Base-by-base conservation (phyloP, 23 tunicate genomes). In the Trididemnum miniatum region DNA sequence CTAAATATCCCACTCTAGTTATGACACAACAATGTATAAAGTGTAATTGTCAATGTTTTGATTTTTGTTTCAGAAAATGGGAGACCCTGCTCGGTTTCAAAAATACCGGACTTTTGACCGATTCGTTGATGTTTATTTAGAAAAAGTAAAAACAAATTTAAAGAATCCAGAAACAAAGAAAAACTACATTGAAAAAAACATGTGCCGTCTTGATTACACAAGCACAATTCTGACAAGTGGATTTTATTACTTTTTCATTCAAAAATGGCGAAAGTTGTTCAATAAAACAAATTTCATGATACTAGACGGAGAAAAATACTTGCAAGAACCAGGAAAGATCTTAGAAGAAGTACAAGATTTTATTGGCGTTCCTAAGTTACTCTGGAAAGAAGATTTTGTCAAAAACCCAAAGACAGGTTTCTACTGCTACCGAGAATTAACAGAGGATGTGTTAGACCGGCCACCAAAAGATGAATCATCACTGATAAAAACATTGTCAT, bases 321-420 rank as follows among this genome's bases (percentile, higher is more conserved):
- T 65, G 34, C 34, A 44, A 34, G 57, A 65, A 65, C 75, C 84
- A 40, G 84, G 84, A 9, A 5, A 57, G 4, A 51, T 80, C 0
- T 20, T 80, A 22, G 84, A 80, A 65, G 32, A 80, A 37, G 59
- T 80, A 18, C 84, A 80, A 37, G 76, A 80, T 9, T 80, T 65
- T 65, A 28, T 80, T 15, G 76, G 76, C 35, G 34, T 80, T n/a
- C 84, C 84, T 24, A 80, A 80, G 28, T 35, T 80, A 0, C 31
- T 80, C 9, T 37, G 31, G 76, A 80, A 80, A 38, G 76, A 80
- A 65, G 84, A 80, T 36, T 80, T 65, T 30, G 84, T 80, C 5
- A 80, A 1, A 36, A 0, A 65, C 27, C 84, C 74, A 34, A 22
- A 80, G 7, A 80, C 76, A 3, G 84, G 84, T 34, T 80, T 80